A percentile compares a stretch with the other conserved stretches of the same genome.
Evolutionary conservation across 2,888 invertebrate genomes (phyloP).

Genomic region (Drosophila histrio): DNA sequence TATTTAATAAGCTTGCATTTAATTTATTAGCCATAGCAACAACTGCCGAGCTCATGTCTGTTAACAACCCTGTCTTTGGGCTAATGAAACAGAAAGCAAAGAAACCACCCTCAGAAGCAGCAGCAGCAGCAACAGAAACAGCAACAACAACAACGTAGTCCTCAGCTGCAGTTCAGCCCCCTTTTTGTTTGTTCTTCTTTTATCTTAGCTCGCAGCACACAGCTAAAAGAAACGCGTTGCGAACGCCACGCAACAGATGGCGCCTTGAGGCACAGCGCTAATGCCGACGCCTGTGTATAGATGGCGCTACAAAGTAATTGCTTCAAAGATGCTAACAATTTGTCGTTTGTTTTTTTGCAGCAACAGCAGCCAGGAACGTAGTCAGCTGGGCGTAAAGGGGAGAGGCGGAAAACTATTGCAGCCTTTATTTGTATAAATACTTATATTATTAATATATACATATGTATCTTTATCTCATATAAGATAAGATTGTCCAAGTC

Average conservation of each 20-base stretch:
- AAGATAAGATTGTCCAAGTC: too few relatives aligned
- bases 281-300: slow-evolving; percentile 23
- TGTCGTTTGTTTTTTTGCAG: background rate
- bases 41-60: background rate
- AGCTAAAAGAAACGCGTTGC: slow-evolving; percentile 35
- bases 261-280: slow-evolving; percentile 21
- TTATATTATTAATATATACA: too few relatives aligned
- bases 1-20: background rate
- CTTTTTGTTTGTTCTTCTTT: slow-evolving; percentile 5
- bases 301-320: slow-evolving; percentile 50
- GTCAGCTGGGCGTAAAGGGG: too few relatives aligned
- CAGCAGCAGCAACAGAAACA: slow-evolving; percentile 7
- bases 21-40: background rate
- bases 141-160: background rate
- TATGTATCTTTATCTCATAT: too few relatives aligned
- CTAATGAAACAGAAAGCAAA: slow-evolving; percentile 20
- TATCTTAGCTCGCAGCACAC: background rate
- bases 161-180: slow-evolving; percentile 28
- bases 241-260: slow-evolving; percentile 52
- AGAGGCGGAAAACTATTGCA: too few relatives aligned
- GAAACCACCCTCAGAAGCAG: slow-evolving; percentile 45
- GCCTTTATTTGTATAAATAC: too few relatives aligned
- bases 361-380: background rate
- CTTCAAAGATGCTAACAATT: background rate
- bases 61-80: slow-evolving; percentile 56